Evolutionary conservation across 2,113 vertebrate genomes (phyloP), one percentile per base, ranked within the genome.

Genomic region (Pachycephala philippinensis): DNA sequence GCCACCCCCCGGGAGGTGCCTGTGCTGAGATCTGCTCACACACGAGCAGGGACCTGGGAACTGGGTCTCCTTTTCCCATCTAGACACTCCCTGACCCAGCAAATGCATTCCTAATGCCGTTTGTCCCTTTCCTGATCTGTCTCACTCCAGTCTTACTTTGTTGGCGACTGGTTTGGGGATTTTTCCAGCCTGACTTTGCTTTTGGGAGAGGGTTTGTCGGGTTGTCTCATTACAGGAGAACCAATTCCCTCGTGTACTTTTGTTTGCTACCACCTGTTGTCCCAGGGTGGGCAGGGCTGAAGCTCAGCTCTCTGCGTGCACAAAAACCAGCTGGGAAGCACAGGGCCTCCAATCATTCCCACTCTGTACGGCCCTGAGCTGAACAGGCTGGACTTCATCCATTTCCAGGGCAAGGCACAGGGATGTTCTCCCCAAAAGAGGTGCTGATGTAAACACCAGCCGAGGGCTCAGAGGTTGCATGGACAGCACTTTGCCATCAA

Each of bases 341-440:
- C 52, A 35, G 39, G 26, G 39, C 33, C 47, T 28, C 44, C n/a
- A 59, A 49, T 37, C 23, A 7, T 21, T 65, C 42, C 6, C 8
- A 11, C 24, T 39, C 35, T 10, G 3, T 9, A 8, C 0, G 0
- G n/a, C 45, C 42, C 45, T 30, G 31, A n/a, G 69, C 42, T 56
- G 54, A 90, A 16, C 37, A 52, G 40, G 13, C 16, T 26, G 28
- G 1, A 69, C 39, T 68, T 81, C 61, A n/a, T 33, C 57, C 39
- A 27, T 52, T 77, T 56, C 65, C 56, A 74, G 33, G 37, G 47
- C 82, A 39, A 3, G 0, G 22, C 63, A 47, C 17, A 10, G 40
- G 37, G 47, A 60, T 15, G 31, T 27, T 78, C 69, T 81, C 21
- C 47, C 35, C 26, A 54, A 37, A 66, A 65, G 65, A 60, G 22